phyloP scores from a whole-genome alignment of 1,140 invertebrate species.

The Myzus persicae region DNA sequence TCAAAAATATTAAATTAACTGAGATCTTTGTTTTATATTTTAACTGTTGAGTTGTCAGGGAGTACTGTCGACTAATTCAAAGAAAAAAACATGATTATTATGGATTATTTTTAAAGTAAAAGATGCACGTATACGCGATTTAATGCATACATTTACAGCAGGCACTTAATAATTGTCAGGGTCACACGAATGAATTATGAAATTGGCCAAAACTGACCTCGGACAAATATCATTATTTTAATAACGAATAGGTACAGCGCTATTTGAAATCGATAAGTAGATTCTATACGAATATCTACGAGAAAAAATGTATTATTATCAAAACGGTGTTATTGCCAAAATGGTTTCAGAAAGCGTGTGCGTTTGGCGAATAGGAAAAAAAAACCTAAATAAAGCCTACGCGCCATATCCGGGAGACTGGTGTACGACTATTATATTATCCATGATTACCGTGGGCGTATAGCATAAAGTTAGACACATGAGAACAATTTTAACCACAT shows the following conservation, averaged over 20 bases:
- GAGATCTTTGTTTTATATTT: not conserved
- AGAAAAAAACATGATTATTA: not conserved
- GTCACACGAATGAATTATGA: not conserved
- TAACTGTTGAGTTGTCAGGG: not conserved
- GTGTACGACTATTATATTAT: slow-evolving; percentile 16
- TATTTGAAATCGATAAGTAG: not conserved
- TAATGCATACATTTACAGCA: not conserved
- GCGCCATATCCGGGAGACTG: slow-evolving; percentile 31
- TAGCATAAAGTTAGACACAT: slow-evolving; percentile 11
- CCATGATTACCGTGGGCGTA: slow-evolving; percentile 30
- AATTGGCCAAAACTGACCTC: slow-evolving; percentile 43
- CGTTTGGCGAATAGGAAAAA: not conserved
- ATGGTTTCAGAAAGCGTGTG: not conserved
- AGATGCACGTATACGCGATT: not conserved
- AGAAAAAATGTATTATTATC: not conserved
- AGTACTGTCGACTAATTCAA: not conserved
- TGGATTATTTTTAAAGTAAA: not conserved
- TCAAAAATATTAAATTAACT: not conserved
- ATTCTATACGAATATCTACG: not conserved
- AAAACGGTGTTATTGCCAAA: slow-evolving; percentile 11
- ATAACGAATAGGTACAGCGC: not conserved
- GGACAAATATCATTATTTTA: slow-evolving; percentile 45
- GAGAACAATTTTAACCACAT: slow-evolving; percentile 23
- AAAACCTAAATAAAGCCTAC: slow-evolving; percentile 52
- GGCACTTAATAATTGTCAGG: not conserved